These are phyloP conservation scores for Ectropis crepuscularia DNA, from an alignment of 2,888 invertebrate genomes.

Conservation along the genomic window DNA sequence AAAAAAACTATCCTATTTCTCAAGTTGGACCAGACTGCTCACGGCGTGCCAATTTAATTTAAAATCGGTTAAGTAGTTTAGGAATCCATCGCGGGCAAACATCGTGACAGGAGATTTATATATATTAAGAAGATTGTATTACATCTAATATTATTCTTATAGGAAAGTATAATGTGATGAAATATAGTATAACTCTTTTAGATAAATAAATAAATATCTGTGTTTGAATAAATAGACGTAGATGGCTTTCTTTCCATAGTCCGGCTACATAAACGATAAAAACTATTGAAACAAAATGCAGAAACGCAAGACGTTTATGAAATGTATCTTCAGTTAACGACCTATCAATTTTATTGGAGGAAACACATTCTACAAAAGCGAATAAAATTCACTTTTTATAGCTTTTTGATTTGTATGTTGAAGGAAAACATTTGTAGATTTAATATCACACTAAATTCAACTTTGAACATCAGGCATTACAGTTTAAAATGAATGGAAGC, in stretches of 20 bases:
- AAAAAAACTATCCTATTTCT: too few species aligned
- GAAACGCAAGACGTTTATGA: constrained; percentile 16
- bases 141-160: too few species aligned
- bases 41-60: too few species aligned
- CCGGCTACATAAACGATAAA: background rate
- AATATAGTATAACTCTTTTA: too few species aligned
- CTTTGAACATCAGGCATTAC: background rate
- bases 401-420: constrained; percentile 70
- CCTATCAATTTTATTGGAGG: constrained; percentile 65
- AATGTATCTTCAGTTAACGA: constrained; percentile 51
- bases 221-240: background rate
- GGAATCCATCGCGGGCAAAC: too few species aligned
- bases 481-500: constrained; percentile 9
- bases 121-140: too few species aligned
- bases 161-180: too few species aligned
- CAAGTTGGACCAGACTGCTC: too few species aligned
- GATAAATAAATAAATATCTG: background rate
- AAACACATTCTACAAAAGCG: constrained; percentile 72
- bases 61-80: too few species aligned
- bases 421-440: constrained; percentile 52
- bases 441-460: constrained; percentile 9
- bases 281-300: constrained; percentile 4
- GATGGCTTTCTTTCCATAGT: too few species aligned
- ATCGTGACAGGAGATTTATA: too few species aligned
- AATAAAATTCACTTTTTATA: constrained; percentile 70